Conservation (phyloP, 1,140 invertebrate species). For the Ceratosolen fusciceps region DNA sequence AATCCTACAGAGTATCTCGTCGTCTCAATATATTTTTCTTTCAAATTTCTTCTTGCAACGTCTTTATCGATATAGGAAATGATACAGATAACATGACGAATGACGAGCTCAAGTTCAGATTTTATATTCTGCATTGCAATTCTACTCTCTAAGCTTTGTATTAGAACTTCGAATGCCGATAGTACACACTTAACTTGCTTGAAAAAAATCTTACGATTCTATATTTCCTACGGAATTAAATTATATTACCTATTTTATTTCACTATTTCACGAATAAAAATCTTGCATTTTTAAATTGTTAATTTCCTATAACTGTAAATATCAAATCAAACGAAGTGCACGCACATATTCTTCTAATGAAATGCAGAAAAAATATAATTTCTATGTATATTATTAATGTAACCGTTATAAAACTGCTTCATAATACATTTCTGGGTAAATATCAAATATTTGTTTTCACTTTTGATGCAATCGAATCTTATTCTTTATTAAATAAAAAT, state of each 20-base stretch:
- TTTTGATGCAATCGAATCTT: too few species aligned
- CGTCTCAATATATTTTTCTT: slow-evolving; percentile 48
- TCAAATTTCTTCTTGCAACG: slow-evolving; percentile 28
- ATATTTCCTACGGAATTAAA: background rate
- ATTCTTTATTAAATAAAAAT: too few species aligned
- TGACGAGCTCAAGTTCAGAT: slow-evolving; percentile 9
- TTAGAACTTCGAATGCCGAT: slow-evolving; percentile 52
- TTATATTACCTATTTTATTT: background rate
- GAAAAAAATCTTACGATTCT: slow-evolving; percentile 57
- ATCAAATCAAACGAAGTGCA: too few species aligned
- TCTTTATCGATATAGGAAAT: background rate
- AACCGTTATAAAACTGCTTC: too few species aligned
- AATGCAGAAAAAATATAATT: too few species aligned
- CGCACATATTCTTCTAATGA: too few species aligned
- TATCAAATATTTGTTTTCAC: too few species aligned
- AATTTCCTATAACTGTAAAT: too few species aligned
- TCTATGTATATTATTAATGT: too few species aligned
- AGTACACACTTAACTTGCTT: slow-evolving; percentile 54
- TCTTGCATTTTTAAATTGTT: background rate
- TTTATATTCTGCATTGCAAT: slow-evolving; percentile 38
- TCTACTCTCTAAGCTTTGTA: slow-evolving; percentile 51
- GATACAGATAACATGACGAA: slow-evolving; percentile 4
- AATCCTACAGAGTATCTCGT: slow-evolving; percentile 4
- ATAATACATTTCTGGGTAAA: too few species aligned
- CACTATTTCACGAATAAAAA: background rate